phyloP scores from a whole-genome alignment of 2,113 vertebrate genomes.

The Conger conger region DNA sequence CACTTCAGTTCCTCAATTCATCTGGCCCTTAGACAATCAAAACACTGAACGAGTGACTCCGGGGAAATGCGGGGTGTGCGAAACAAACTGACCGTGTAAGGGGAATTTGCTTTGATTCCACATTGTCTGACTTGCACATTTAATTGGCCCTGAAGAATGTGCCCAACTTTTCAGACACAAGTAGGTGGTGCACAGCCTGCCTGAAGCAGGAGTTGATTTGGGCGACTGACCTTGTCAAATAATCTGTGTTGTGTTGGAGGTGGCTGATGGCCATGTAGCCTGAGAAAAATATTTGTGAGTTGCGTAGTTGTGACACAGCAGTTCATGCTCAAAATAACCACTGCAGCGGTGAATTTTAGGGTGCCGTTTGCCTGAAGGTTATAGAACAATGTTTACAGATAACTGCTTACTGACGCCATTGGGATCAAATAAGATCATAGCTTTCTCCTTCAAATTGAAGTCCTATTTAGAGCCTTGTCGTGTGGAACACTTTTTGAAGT shows the following conservation, averaged over 20 bases:
- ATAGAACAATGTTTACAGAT: neutral
- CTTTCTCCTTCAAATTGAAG: neutral
- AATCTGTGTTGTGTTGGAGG: neutral
- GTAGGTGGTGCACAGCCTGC: neutral
- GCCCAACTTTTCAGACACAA: neutral
- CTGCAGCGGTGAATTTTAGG: neutral
- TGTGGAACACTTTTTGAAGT: neutral
- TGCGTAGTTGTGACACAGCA: neutral
- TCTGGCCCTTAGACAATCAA: neutral
- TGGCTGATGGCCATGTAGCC: neutral
- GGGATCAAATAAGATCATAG: neutral
- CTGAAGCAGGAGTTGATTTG: neutral
- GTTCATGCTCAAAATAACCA: neutral
- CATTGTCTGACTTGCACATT: neutral
- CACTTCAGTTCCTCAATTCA: too few species aligned
- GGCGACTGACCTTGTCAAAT: neutral
- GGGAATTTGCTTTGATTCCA: neutral
- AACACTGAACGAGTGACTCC: neutral
- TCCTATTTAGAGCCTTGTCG: neutral
- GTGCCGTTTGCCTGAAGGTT: neutral
- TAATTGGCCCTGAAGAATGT: conserved; percentile 11
- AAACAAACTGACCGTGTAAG: neutral
- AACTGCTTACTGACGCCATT: neutral
- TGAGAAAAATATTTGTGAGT: neutral
- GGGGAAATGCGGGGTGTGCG: neutral